A percentile compares a stretch with the other conserved stretches of the same genome.
phyloP scores from a whole-genome alignment of 2,888 invertebrate species.

The Ormyrus thymus region DNA sequence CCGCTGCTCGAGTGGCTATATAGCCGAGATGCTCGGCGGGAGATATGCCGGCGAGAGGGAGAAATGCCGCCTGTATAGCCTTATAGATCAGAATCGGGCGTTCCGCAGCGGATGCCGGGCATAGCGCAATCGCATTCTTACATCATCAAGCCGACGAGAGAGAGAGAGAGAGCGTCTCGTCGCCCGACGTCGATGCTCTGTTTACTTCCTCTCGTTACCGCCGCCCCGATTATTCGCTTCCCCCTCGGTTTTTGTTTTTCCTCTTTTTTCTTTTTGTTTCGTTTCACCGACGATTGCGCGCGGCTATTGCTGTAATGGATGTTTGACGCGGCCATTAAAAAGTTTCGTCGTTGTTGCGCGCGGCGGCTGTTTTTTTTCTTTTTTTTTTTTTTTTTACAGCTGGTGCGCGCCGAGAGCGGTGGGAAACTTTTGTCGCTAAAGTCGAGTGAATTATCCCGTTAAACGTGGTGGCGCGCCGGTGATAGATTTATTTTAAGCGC shows the following conservation, averaged over 20 bases:
- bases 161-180: no score
- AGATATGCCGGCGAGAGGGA: constrained; percentile 20
- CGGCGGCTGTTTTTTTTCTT: no score
- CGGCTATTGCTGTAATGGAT: constrained; percentile 15
- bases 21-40: constrained; percentile 5
- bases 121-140: constrained; percentile 57
- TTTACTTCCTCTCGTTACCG: no score
- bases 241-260: no score
- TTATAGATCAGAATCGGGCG: constrained; percentile 53
- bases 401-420: background rate
- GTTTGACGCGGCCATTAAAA: constrained; percentile 37
- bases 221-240: no score
- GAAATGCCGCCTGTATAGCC: constrained; percentile 12
- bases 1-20: constrained; percentile 25
- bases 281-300: background rate
- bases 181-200: no score
- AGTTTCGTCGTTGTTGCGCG: constrained; percentile 24
- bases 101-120: constrained; percentile 53
- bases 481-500: constrained; percentile 19
- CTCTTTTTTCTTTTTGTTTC: no score
- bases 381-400: background rate
- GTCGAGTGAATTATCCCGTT: constrained; percentile 46
- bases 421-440: constrained; percentile 23
- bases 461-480: constrained; percentile 13
- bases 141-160: constrained; percentile 40